Evolutionary conservation across 2,113 vertebrate genomes (phyloP).

Genomic region (Platycercus adscitus): DNA sequence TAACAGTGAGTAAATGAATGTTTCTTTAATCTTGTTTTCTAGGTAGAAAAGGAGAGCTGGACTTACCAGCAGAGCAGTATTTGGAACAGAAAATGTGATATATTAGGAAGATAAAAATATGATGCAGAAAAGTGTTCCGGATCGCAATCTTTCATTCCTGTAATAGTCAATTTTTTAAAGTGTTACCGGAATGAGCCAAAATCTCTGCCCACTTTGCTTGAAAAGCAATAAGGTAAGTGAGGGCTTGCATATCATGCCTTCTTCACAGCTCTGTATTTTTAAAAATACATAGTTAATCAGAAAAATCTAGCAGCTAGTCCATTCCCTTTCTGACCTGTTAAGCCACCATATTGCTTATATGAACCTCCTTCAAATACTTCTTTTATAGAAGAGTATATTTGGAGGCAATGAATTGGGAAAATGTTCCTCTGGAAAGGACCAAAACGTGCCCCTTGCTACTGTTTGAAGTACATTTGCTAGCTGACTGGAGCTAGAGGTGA

Average conservation of each 20-base stretch:
- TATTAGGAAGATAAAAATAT: conserved; percentile 35
- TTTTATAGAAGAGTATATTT: neutral
- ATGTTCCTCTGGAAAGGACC: neutral
- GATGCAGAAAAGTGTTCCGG: conserved; percentile 77
- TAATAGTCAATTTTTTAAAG: conserved; percentile 76
- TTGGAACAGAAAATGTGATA: conserved; percentile 70
- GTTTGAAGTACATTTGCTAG: neutral
- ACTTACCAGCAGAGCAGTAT: conserved; percentile 75
- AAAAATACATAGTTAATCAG: neutral
- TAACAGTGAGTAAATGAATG: neutral
- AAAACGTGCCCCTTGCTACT: neutral
- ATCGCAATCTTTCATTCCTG: conserved; percentile 78
- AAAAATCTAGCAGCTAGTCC: neutral
- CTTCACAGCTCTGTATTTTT: neutral
- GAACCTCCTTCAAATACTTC: neutral
- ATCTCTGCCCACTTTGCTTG: conserved; percentile 75
- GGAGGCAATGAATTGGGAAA: neutral
- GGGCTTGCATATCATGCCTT: neutral
- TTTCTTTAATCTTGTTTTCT: conserved; percentile 3
- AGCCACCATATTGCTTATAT: neutral
- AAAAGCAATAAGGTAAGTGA: conserved; percentile 68
- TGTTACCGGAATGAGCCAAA: conserved; percentile 72
- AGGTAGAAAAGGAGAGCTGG: conserved; percentile 82
- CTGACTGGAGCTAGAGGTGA: neutral
- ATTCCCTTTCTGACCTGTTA: neutral